Evolutionary conservation across 1,140 invertebrate genomes (phyloP), one percentile per base, ranked within the genome.

Genomic region (Drosophila kikkawai): DNA sequence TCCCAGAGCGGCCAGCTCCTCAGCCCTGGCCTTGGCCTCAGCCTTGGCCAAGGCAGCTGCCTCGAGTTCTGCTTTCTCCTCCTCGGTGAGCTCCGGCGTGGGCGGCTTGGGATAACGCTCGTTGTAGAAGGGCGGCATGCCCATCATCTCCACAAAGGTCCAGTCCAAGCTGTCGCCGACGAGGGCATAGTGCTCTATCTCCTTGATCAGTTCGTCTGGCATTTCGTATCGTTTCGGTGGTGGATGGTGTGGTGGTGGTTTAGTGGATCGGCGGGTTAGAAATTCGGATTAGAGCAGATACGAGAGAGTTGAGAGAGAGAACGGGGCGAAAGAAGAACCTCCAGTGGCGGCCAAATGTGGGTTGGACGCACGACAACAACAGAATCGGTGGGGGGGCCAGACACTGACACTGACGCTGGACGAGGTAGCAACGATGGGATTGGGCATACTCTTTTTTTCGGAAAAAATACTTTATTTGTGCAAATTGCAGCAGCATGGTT

Each of bases 131-230:
- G 93, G 93, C 74, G 93, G 93, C 77, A 95, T 94, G 69, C 94
- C 94, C 94, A 99, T 99, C 93, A 99, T 95, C 93, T 99, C 98
- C 92, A 98, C 96, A 95, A 99, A 99, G 75, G 99, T 98, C 92
- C 96, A 95, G 94, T 99, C 99, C 95, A 99, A 95, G 94, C 99
- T 98, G 94, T 99, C 98, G 82, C 97, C 98, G 94, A 99, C 98
- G 92, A 97, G 95, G 94, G 99, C 99, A 96, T 97, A 99, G 94
- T 97, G 97, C 95, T 99, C 98, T 95, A 98, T 99, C 94, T 99
- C 98, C 93, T 95, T 96, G 93, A 99, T 97, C 94, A 99, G 95
- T 94, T 99, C 99, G 96, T 99, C 99, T 99, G 47, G 15, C 66
- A 63, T 36, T 36, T 26, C 50, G 41, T 11, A 44, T 80, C 48